A percentile compares a stretch with the other conserved stretches of the same genome.
Evolutionary conservation across 2,113 vertebrate species (phyloP).

Genomic region (Spheniscus mendiculus): DNA sequence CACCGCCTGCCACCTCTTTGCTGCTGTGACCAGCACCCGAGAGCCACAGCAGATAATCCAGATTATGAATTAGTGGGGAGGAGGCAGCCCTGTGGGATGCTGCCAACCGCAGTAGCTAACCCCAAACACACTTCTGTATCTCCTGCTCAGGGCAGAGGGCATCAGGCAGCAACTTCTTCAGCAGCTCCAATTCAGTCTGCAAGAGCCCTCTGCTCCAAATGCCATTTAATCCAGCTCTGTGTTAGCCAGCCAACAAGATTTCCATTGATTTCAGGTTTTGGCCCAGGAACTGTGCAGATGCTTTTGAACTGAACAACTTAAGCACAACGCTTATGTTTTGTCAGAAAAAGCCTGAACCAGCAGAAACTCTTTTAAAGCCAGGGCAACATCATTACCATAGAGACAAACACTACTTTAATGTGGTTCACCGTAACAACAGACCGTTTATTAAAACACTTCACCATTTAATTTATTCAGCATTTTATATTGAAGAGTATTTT

Average conservation of each 20-base stretch:
- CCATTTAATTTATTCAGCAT: slow-evolving; percentile 59
- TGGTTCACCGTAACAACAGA: slow-evolving; percentile 19
- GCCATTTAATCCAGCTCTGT: not conserved
- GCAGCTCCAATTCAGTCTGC: not conserved
- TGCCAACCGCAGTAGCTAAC: not conserved
- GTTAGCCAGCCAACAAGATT: not conserved
- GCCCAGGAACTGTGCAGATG: not conserved
- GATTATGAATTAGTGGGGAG: not conserved
- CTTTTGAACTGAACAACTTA: slow-evolving; percentile 12
- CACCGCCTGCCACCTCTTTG: not conserved
- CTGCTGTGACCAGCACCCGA: not conserved
- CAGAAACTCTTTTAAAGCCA: slow-evolving; percentile 18
- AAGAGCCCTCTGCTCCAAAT: not conserved
- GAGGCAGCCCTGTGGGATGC: not conserved
- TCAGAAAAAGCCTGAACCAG: slow-evolving; percentile 22
- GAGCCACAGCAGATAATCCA: not conserved
- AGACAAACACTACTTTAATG: slow-evolving; percentile 44
- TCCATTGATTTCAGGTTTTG: not conserved
- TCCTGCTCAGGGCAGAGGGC: not conserved
- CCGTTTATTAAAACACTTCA: slow-evolving; percentile 50
- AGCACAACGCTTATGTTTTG: not conserved
- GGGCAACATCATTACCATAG: slow-evolving; percentile 10
- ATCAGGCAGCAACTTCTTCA: not conserved
- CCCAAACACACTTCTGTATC: rapidly evolving
- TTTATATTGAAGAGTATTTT: slow-evolving; percentile 55